Percentiles rank a stretch among this genome's conserved stretches.
Conservation (phyloP, 2,113 vertebrate species). For the Myotis davidii region DNA sequence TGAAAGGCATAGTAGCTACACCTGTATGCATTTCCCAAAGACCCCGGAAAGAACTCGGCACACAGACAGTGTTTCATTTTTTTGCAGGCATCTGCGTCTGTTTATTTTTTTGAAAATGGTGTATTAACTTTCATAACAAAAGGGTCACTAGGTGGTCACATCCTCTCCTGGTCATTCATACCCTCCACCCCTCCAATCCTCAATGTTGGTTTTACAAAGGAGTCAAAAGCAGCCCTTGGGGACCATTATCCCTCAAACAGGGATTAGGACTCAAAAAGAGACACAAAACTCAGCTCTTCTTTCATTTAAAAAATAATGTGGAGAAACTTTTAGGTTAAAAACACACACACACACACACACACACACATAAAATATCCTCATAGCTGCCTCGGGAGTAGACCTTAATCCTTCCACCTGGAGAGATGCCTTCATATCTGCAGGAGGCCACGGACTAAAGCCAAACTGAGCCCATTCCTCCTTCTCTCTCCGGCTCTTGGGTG, state of each 20-base stretch:
- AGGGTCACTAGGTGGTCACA: neutral
- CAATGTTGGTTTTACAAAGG: neutral
- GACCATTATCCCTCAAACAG: slow-evolving; percentile 22
- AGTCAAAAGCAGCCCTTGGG: slow-evolving; percentile 43
- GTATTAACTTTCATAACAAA: neutral
- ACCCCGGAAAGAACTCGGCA: neutral
- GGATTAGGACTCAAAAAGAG: slow-evolving; percentile 20
- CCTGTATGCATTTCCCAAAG: neutral
- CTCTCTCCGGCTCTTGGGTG: slow-evolving; percentile 96
- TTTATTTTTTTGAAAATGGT: neutral
- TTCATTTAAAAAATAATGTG: neutral
- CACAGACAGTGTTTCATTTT: neutral
- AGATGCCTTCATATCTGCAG: neutral
- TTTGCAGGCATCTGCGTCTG: neutral
- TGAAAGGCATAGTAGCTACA: neutral
- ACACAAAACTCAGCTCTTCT: slow-evolving; percentile 69
- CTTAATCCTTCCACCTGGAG: slow-evolving; percentile 11
- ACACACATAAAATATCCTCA: neutral
- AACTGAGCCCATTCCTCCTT: slow-evolving; percentile 87
- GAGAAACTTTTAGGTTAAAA: neutral
- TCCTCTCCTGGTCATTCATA: neutral
- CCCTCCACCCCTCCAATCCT: neutral
- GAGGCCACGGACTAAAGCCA: slow-evolving; percentile 12
- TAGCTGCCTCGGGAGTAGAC: slow-evolving; percentile 57
- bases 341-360: neutral